Percentiles rank a stretch among this genome's conserved stretches.
These are phyloP conservation scores for Papilio demoleus DNA, from an alignment of 2,888 invertebrate genomes.

Conservation along the genomic window DNA sequence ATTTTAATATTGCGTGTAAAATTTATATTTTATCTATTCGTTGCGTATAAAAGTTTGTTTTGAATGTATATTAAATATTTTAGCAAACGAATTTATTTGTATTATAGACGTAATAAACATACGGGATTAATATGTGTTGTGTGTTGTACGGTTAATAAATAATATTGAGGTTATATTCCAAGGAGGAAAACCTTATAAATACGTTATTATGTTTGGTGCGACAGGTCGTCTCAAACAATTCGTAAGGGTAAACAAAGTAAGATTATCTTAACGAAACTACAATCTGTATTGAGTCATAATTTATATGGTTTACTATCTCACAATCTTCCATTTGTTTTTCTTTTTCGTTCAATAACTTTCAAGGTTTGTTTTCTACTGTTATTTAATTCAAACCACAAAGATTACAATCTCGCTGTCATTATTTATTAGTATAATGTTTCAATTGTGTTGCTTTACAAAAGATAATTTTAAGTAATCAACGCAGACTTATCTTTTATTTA, in stretches of 20 bases:
- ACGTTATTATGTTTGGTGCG: neutral
- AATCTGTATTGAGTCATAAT: neutral
- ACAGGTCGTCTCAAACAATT: neutral
- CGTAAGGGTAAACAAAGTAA: neutral
- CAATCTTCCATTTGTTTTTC: constrained; percentile 2
- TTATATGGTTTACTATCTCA: constrained; percentile 6
- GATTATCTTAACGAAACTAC: neutral
- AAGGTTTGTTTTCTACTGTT: constrained; percentile 14
- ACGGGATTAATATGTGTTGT: no score
- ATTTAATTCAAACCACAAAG: constrained; percentile 20
- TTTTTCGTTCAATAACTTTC: constrained; percentile 4
- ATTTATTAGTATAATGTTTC: neutral
- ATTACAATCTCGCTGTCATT: neutral
- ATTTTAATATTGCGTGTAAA: constrained; percentile 25
- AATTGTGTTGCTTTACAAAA: neutral
- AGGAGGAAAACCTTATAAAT: neutral
- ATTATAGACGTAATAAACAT: neutral
- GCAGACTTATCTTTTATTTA: no score
- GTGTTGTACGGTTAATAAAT: neutral
- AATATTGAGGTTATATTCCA: no score
- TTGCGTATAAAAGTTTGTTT: neutral
- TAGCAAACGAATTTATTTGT: neutral
- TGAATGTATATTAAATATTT: neutral
- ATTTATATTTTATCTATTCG: neutral
- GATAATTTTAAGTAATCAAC: no score